Percentiles rank a stretch among this genome's conserved stretches.
phyloP scores from a whole-genome alignment of 1,140 invertebrate species.

The Sycophaga agraensis region DNA sequence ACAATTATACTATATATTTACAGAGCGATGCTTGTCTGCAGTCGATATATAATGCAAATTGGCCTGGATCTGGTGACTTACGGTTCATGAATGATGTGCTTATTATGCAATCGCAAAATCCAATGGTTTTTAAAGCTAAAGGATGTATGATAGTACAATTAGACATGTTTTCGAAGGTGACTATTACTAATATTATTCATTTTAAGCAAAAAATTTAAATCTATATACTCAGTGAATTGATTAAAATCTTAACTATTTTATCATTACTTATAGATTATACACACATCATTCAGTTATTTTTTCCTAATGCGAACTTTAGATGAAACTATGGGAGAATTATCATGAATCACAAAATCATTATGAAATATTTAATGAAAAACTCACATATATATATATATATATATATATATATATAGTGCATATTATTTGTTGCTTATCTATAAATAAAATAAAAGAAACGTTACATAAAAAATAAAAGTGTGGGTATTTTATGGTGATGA shows the following conservation, averaged over 20 bases:
- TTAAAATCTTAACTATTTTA: neutral
- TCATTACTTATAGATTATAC: conserved; percentile 2
- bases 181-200: neutral
- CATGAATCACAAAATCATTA: neutral
- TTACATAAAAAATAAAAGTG: neutral
- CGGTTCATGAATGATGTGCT: conserved; percentile 16
- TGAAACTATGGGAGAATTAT: neutral
- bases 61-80: neutral
- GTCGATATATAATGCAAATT: neutral
- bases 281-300: conserved; percentile 10
- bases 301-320: conserved; percentile 8
- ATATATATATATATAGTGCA: neutral
- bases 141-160: neutral
- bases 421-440: neutral
- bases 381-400: neutral
- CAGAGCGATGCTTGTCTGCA: conserved; percentile 11
- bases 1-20: neutral
- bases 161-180: conserved; percentile 3
- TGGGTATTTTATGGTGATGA: no score
- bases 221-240: neutral
- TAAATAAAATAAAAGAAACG: neutral
- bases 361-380: neutral
- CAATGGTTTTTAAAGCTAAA: neutral
- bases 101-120: conserved; percentile 2
- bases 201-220: neutral